Evolutionary conservation across 2,888 invertebrate species (phyloP).

Genomic region (Isoperla grammatica): DNA sequence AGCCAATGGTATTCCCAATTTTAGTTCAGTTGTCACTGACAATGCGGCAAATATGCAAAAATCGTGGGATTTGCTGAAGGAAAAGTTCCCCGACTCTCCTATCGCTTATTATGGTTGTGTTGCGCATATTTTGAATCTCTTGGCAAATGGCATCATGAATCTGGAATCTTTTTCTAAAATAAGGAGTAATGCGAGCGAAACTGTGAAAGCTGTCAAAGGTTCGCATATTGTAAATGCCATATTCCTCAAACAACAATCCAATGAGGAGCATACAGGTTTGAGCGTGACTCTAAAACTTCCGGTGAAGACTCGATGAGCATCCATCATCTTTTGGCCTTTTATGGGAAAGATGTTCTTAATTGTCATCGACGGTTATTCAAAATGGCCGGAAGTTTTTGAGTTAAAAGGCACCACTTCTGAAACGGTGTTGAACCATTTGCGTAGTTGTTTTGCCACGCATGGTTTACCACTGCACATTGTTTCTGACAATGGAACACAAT

Average conservation of each 20-base stretch:
- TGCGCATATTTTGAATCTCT: background rate
- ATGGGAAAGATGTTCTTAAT: no score
- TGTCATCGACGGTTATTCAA: no score
- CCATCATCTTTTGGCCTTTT: constrained; percentile 1
- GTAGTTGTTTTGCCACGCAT: no score
- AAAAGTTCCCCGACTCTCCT: constrained; percentile 26
- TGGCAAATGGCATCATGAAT: background rate
- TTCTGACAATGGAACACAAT: no score
- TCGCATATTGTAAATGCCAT: constrained; percentile 1
- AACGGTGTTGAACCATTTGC: no score
- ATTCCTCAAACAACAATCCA: background rate
- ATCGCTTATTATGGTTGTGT: background rate
- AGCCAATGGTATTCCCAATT: background rate
- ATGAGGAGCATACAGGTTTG: background rate
- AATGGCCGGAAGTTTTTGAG: no score
- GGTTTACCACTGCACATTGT: no score
- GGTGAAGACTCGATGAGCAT: background rate
- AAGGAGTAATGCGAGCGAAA: background rate
- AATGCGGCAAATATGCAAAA: constrained; percentile 34
- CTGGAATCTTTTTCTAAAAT: constrained; percentile 1
- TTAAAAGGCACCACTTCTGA: no score
- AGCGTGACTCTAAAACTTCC: constrained; percentile 1
- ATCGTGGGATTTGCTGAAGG: constrained; percentile 31
- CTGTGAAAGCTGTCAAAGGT: constrained; percentile 1
- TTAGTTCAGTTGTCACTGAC: constrained; percentile 23